These are phyloP conservation scores for Shinisaurus crocodilurus DNA, from an alignment of 2,113 vertebrate species.

Conservation along the genomic window DNA sequence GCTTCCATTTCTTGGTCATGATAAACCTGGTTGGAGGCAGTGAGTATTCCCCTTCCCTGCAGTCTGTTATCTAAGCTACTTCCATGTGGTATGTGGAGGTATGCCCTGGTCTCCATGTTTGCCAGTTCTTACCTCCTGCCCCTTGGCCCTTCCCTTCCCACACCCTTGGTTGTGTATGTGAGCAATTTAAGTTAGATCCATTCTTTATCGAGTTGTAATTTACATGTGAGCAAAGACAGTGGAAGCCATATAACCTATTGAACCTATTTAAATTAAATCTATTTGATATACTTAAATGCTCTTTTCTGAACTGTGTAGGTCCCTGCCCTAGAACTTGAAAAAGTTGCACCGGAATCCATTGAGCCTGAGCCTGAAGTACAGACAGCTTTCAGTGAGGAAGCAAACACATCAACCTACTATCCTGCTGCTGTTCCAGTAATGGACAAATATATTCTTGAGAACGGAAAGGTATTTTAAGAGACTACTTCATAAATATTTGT, in stretches of 20 bases:
- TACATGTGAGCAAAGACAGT: not conserved
- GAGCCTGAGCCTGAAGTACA: slow-evolving; percentile 83
- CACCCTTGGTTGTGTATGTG: not conserved
- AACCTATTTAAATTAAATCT: slow-evolving; percentile 72
- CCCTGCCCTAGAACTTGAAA: slow-evolving; percentile 85
- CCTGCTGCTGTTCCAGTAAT: slow-evolving; percentile 83
- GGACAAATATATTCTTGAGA: slow-evolving; percentile 88
- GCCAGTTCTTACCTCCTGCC: no score
- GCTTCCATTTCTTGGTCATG: no score
- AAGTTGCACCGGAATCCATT: slow-evolving; percentile 82
- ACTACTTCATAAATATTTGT: slow-evolving; percentile 61
- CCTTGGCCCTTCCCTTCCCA: not conserved
- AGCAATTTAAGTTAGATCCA: slow-evolving; percentile 40
- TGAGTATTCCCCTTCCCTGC: no score
- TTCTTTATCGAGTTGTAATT: not conserved
- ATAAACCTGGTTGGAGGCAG: no score
- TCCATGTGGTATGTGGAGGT: no score
- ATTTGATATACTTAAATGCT: slow-evolving; percentile 78
- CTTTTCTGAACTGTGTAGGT: slow-evolving; percentile 83
- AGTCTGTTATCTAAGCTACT: no score
- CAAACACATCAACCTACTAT: slow-evolving; percentile 85
- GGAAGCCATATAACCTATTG: slow-evolving; percentile 41
- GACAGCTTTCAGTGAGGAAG: slow-evolving; percentile 84
- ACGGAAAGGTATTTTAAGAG: slow-evolving; percentile 84
- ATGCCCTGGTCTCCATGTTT: no score